phyloP scores from a whole-genome alignment of 37 sponge, comb jelly and placozoan species.

The Aplysina aerophoba region DNA sequence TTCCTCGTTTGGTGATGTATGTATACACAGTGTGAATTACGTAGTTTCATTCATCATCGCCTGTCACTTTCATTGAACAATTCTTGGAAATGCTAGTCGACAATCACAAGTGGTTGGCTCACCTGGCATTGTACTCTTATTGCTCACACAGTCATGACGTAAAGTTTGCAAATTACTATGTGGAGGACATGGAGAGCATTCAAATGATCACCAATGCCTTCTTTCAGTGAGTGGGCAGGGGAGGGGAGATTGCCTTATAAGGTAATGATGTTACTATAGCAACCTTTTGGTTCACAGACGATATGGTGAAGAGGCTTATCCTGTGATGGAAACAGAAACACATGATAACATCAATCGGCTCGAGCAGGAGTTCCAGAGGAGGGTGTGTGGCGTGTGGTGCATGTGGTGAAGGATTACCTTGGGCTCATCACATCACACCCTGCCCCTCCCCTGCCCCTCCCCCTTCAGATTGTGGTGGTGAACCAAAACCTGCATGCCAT shows the following conservation, averaged over 20 bases:
- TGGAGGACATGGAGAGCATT: conserved; percentile 44
- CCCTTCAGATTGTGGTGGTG: conserved; percentile 9
- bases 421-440: background rate
- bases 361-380: conserved; percentile 41
- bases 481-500: conserved; percentile 16
- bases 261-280: background rate
- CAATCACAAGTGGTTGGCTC: too few species aligned
- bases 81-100: too few species aligned
- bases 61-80: too few species aligned
- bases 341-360: conserved; percentile 35
- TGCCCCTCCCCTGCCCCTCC: background rate
- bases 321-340: conserved; percentile 40
- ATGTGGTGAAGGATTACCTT: background rate
- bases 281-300: conserved; percentile 10
- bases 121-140: too few species aligned
- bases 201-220: conserved; percentile 10
- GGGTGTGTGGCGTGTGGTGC: background rate
- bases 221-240: conserved; percentile 19
- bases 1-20: too few species aligned
- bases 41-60: too few species aligned
- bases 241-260: background rate
- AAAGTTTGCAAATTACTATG: conserved; percentile 43
- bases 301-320: conserved; percentile 57
- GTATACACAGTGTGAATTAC: too few species aligned
- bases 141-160: conserved; percentile 40